These are phyloP conservation scores for Mungos mungo DNA, from an alignment of 2,113 vertebrate species.

Conservation along the genomic window DNA sequence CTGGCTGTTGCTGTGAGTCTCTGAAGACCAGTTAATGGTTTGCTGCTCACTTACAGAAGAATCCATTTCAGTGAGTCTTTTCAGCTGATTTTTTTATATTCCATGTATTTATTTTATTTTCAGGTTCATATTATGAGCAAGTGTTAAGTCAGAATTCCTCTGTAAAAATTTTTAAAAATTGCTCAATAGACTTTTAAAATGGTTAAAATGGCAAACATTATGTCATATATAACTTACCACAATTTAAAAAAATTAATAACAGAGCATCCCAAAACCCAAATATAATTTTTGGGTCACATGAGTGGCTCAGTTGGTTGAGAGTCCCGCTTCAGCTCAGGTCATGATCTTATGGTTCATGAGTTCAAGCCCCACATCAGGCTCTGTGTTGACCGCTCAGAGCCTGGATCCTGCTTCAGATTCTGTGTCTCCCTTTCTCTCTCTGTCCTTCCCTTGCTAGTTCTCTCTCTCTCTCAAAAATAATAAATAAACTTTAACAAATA, in stretches of 20 bases:
- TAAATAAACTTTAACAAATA: neutral
- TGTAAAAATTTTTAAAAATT: neutral
- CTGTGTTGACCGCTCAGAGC: too few species aligned
- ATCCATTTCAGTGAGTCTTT: neutral
- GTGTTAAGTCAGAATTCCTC: neutral
- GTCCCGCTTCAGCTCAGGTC: too few species aligned
- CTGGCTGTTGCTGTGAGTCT: neutral
- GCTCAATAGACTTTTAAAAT: neutral
- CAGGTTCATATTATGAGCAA: neutral
- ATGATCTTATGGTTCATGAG: too few species aligned
- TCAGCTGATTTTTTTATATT: neutral
- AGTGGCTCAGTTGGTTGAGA: too few species aligned
- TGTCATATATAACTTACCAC: neutral
- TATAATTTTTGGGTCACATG: too few species aligned
- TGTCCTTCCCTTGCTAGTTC: too few species aligned
- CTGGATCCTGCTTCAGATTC: too few species aligned
- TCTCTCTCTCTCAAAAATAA: too few species aligned
- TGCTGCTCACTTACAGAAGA: conserved; percentile 36
- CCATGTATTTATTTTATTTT: neutral
- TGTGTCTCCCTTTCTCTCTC: too few species aligned
- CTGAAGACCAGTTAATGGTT: neutral
- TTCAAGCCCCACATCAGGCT: too few species aligned
- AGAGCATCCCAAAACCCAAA: neutral
- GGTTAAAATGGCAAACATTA: neutral
- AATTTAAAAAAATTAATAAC: neutral